Conservation (phyloP, 2,797 vertebrate genomes). For the Pachyuromys duprasi region DNA sequence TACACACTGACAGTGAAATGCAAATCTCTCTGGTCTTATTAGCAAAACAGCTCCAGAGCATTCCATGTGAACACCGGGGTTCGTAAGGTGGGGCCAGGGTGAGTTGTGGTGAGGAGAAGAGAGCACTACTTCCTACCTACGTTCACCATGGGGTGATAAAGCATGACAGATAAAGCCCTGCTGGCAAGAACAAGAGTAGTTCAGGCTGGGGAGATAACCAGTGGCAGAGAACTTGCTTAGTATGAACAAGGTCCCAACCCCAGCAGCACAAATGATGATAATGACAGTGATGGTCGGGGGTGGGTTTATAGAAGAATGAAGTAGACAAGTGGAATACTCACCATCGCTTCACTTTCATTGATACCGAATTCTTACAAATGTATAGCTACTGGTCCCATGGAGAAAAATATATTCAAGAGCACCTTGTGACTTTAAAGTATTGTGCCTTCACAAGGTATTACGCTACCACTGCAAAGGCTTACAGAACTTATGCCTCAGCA, state of each 20-base stretch:
- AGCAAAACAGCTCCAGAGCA: neutral
- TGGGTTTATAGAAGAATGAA: neutral
- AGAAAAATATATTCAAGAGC: neutral
- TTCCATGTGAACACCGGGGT: rapidly evolving
- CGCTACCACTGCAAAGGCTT: neutral
- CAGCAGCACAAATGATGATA: no score
- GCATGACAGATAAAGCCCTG: neutral
- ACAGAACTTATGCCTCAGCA: neutral
- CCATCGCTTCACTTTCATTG: rapidly evolving
- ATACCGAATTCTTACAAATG: no score
- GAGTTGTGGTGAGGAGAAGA: neutral
- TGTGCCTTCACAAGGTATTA: neutral
- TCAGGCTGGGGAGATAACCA: neutral
- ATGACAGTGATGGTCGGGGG: no score
- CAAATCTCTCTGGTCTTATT: neutral
- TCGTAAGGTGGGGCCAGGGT: neutral
- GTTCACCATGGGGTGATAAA: neutral
- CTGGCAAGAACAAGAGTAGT: neutral
- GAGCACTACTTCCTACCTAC: neutral
- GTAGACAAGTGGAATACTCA: neutral
- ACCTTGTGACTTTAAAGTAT: neutral
- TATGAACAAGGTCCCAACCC: neutral
- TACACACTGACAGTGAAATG: neutral
- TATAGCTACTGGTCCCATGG: rapidly evolving
- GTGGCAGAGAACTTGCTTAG: neutral